These are phyloP conservation scores for Crocodylus rhombifer DNA, from an alignment of 2,797 vertebrate genomes.

Conservation along the genomic window DNA sequence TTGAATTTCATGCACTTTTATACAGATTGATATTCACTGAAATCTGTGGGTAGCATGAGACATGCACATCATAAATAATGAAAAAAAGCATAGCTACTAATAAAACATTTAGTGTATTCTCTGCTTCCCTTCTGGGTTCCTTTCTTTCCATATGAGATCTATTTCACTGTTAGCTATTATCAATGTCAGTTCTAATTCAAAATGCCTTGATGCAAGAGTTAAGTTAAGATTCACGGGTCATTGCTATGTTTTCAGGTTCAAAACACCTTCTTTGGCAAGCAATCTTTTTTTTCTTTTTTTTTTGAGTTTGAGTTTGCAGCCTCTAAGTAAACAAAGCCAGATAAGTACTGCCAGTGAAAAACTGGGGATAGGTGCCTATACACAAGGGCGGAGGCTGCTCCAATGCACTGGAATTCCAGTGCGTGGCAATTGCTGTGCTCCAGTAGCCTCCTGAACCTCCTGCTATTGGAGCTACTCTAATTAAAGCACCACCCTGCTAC, in stretches of 20 bases:
- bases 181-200: background rate
- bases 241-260: background rate
- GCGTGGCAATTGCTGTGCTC: too few species aligned
- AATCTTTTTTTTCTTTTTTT: background rate
- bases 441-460: too few species aligned
- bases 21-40: background rate
- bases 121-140: background rate
- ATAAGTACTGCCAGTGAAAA: background rate
- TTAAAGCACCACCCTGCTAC: too few species aligned
- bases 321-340: background rate
- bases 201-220: background rate
- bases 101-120: background rate
- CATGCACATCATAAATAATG: background rate
- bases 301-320: background rate
- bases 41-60: background rate
- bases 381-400: too few species aligned
- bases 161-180: background rate
- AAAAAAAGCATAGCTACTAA: background rate
- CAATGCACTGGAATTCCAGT: too few species aligned
- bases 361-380: accelerated
- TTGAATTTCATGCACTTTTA: background rate
- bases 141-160: background rate
- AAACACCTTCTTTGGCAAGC: background rate
- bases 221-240: background rate
- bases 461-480: too few species aligned